Evolutionary conservation across 1,140 invertebrate genomes (phyloP), one percentile per base, ranked within the genome.

Genomic region (Leptoteleia sp.): DNA sequence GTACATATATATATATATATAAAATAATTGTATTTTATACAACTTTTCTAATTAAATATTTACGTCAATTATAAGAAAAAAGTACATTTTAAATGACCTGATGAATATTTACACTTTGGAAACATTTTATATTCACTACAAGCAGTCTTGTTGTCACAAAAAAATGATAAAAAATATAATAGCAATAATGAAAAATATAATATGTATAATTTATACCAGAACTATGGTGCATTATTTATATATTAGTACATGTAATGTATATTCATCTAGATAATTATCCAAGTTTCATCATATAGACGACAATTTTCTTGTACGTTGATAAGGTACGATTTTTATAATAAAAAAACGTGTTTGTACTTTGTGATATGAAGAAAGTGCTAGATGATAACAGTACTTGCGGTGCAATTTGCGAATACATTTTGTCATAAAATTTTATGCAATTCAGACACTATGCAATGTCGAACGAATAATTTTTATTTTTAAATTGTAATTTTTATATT

Each of bases 351-450:
- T 55, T 45, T 47, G 40, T 67, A 67, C 25, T 47, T 67, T 57
- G 43, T 68, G 64, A 68, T 68, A 57, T 38, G 22, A 55, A 55
- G n/a, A 48, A 40, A 35, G 52, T 57, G 35, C 50, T 15, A 45
- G 1, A 13, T 68, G 52, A 68, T 57, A 57, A 47, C 8, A 35
- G 54, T 38, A 50, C 54, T 16, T 59, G 22, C 12, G 54, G 54
- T 70, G 52, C 65, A 59, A 70, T 70, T 48, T 50, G 45, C 45
- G 45, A 70, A 59, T 42, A 48, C 40, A 11, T 59, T 57, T 42
- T 43, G 8, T 43, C n/a, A 33, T 29, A 11, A 22, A 22, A 22
- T 22, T 35, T 35, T 35, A 4, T 35, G 31, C 7, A 11, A 12
- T 35, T 48, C 12, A 8, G 19, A 22, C 19, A 22, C 5, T 22